Conservation (phyloP, 1,140 invertebrate genomes). For the Hyles vespertilio region DNA sequence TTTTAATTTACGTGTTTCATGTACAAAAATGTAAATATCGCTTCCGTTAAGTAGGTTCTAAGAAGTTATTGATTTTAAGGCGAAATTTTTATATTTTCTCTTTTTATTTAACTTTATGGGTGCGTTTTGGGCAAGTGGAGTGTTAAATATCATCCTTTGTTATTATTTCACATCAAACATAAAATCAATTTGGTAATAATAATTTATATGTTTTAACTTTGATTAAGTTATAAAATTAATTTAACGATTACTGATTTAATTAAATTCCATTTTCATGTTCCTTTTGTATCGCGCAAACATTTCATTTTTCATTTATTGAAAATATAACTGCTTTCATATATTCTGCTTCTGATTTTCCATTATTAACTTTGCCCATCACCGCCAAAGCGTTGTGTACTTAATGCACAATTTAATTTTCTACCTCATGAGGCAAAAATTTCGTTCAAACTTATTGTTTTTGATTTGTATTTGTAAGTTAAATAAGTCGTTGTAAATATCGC, state of each 20-base stretch:
- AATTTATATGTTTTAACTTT: too few species aligned
- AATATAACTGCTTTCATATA: not conserved
- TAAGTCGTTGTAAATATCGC: conserved; percentile 24
- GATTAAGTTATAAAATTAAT: too few species aligned
- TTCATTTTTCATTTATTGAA: too few species aligned
- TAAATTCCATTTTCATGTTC: too few species aligned
- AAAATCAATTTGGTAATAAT: too few species aligned
- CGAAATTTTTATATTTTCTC: not conserved
- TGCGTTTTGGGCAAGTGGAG: not conserved
- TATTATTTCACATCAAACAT: too few species aligned
- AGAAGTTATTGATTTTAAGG: not conserved
- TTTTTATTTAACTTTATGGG: conserved; percentile 3
- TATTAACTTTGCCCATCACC: not conserved
- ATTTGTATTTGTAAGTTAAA: too few species aligned
- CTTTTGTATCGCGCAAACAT: too few species aligned
- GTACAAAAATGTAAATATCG: conserved; percentile 65
- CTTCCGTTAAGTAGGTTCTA: conserved; percentile 43
- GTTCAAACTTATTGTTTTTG: too few species aligned
- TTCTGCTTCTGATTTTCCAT: not conserved
- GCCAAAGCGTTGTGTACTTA: not conserved
- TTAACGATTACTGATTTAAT: too few species aligned
- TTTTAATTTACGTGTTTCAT: conserved; percentile 47
- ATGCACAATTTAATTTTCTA: conserved; percentile 34
- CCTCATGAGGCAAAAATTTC: conserved; percentile 28
- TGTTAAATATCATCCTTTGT: too few species aligned